Evolutionary conservation across 2,797 vertebrate species (phyloP).

Genomic region (Serranus cabrilla): DNA sequence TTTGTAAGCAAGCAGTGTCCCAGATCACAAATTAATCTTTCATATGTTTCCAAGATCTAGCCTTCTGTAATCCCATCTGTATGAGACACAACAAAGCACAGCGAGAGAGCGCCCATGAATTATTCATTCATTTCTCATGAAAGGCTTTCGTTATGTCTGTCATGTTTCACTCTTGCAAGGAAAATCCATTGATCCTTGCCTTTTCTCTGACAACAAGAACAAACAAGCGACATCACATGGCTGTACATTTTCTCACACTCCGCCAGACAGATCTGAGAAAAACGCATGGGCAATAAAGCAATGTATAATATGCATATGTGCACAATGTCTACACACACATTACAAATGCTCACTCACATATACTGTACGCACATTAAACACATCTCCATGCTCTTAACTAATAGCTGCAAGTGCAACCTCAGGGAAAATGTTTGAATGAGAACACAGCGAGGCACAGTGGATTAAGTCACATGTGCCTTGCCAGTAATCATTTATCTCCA

Average conservation of each 20-base stretch:
- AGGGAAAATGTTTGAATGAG: conserved; percentile 72
- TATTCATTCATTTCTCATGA: conserved; percentile 89
- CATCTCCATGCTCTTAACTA: conserved; percentile 70
- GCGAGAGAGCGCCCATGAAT: conserved; percentile 86
- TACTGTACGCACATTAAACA: conserved; percentile 63
- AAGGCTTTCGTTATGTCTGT: conserved; percentile 90
- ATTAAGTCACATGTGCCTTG: conserved; percentile 73
- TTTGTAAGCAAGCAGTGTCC: conserved; percentile 89
- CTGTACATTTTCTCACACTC: conserved; percentile 75
- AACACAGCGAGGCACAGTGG: conserved; percentile 56
- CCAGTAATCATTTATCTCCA: conserved; percentile 82
- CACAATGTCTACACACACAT: conserved; percentile 63
- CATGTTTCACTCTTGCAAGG: conserved; percentile 87
- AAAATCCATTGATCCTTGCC: conserved; percentile 88
- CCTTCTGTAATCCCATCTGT: conserved; percentile 91
- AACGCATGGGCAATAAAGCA: conserved; percentile 54
- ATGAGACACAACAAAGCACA: conserved; percentile 89
- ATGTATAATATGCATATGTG: conserved; percentile 69
- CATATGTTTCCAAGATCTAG: conserved; percentile 91
- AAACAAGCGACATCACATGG: conserved; percentile 85
- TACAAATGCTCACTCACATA: conserved; percentile 59
- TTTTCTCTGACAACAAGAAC: conserved; percentile 82
- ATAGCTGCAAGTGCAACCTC: conserved; percentile 78
- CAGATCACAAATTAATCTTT: conserved; percentile 91
- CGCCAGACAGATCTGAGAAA: conserved; percentile 71